These are phyloP conservation scores for Nothobranchius furzeri DNA, from an alignment of 2,113 vertebrate genomes.

Conservation along the genomic window DNA sequence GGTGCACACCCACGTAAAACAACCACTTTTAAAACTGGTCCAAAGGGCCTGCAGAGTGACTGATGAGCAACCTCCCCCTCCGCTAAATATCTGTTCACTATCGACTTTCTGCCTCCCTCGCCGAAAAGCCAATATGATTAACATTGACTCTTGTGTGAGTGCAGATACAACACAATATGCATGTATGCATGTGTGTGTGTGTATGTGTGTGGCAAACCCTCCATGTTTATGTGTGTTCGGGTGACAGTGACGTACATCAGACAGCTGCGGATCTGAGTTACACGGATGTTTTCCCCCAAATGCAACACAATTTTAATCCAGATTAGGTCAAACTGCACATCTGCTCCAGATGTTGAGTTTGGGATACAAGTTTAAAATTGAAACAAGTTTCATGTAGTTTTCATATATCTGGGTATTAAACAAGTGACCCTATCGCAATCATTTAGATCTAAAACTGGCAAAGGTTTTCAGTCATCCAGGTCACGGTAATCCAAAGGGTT, in stretches of 20 bases:
- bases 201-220: not conserved
- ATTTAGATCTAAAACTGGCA: too few species aligned
- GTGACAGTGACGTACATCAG: too few species aligned
- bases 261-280: not conserved
- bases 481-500: too few species aligned
- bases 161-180: constrained; percentile 10
- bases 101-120: constrained; percentile 41
- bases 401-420: too few species aligned
- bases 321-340: constrained; percentile 39
- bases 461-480: too few species aligned
- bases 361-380: not conserved
- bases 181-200: not conserved
- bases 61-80: not conserved
- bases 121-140: constrained; percentile 65
- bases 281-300: not conserved
- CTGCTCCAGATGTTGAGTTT: constrained; percentile 36
- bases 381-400: not conserved
- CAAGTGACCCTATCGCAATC: too few species aligned
- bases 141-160: constrained; percentile 23
- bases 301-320: not conserved
- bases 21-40: constrained; percentile 16
- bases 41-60: not conserved
- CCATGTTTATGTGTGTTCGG: too few species aligned
- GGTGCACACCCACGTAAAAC: not conserved
- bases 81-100: constrained; percentile 29